Base-by-base conservation (phyloP, 2,888 invertebrate genomes). In the Acleris cristana region DNA sequence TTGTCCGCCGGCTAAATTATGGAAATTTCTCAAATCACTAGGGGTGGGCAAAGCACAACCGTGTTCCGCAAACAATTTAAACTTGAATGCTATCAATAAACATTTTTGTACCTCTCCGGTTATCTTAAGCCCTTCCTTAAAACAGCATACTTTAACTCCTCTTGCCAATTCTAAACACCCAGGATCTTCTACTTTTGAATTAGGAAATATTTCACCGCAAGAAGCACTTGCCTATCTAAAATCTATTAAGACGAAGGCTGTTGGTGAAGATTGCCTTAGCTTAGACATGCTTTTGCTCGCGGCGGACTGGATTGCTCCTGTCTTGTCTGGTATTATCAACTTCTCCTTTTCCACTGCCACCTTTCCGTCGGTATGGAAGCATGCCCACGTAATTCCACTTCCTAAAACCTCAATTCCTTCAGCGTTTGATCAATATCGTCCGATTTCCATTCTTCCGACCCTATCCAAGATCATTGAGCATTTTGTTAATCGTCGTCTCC, bases 381-480 rank as follows among this genome's bases (percentile, higher is more conserved):
- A 40, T 10, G 71, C 71, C 2, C 5, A 19, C 12, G 58, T 73
- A 3, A 65, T 72, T 48, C 72, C 73, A 14, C 18, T 67, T 21
- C 58, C 71, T 26, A 65, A 73, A 69, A 51, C 53, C 6, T 8
- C 45, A n/a, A 56, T 66, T 48, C 64, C 70, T 30, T 21, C 48
- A 7, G 12, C n/a, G 6, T 68, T 65, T 21, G 51, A 70, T n/a
- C n/a, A n/a, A n/a, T n/a, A n/a, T n/a, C n/a, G n/a, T n/a, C n/a
- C n/a, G n/a, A n/a, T 71, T 48, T 71, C 66, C 12, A 66, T 66
- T 45, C 62, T 69, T n/a, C 69, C 63, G 3, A 54, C 71, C 44
- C 61, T 70, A 0, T 72, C 70, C 0, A 72, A 69, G 63, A 45
- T 65, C 12, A 59, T 65, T 18, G 71, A 70, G 40, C 57, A 52